A percentile compares a stretch with the other conserved stretches of the same genome.
These are phyloP conservation scores for Dastarcus helophoroides DNA, from an alignment of 2,888 invertebrate genomes.

Conservation along the genomic window DNA sequence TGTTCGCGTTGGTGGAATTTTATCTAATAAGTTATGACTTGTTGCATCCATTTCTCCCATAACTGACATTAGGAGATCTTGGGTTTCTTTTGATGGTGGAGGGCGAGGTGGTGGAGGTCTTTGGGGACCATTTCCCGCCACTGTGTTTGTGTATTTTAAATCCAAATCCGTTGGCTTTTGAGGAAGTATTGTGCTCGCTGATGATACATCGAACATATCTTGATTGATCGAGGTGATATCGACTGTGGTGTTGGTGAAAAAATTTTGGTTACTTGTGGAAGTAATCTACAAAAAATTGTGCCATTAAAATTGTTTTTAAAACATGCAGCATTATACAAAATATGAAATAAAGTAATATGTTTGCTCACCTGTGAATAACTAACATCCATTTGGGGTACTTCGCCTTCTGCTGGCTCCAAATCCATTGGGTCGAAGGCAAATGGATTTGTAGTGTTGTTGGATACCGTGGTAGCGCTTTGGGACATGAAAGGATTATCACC, in stretches of 20 bases:
- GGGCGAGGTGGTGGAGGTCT: slow-evolving; percentile 40
- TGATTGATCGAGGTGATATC: slow-evolving; percentile 11
- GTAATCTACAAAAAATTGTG: too few species aligned
- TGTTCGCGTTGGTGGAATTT: slow-evolving; percentile 73
- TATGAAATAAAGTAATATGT: too few species aligned
- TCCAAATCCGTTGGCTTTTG: slow-evolving; percentile 38
- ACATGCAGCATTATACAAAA: too few species aligned
- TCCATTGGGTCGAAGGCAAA: slow-evolving; percentile 45
- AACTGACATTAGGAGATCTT: slow-evolving; percentile 73
- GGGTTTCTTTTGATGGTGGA: slow-evolving; percentile 66
- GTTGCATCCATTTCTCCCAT: slow-evolving; percentile 84
- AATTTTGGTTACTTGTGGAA: too few species aligned
- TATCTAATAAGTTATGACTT: slow-evolving; percentile 70
- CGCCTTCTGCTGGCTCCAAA: slow-evolving; percentile 28
- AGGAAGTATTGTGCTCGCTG: slow-evolving; percentile 11
- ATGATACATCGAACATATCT: slow-evolving; percentile 10
- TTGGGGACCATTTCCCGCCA: slow-evolving; percentile 17
- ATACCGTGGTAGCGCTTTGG: slow-evolving; percentile 31
- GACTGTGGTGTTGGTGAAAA: slow-evolving; percentile 7
- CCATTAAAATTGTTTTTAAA: too few species aligned
- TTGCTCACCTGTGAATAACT: too few species aligned
- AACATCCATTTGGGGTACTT: too few species aligned
- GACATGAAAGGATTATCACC: slow-evolving; percentile 62
- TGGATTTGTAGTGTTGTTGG: slow-evolving; percentile 45
- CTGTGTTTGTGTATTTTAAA: slow-evolving; percentile 31